Base-by-base conservation (phyloP, 2,797 vertebrate genomes). In the Eulemur coronatus region DNA sequence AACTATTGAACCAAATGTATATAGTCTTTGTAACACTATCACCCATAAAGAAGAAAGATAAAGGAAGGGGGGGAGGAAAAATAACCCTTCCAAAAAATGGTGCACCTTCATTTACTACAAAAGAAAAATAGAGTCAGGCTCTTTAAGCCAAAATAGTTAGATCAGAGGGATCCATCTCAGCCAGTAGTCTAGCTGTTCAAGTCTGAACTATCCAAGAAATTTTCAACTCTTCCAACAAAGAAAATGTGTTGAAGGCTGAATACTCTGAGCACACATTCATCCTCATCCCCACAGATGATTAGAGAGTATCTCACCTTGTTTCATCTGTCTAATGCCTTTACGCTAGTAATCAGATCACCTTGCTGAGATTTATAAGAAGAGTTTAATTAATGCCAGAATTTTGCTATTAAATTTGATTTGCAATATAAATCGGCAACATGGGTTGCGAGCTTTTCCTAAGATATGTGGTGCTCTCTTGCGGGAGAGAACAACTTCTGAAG, bases 401-500 rank as follows among this genome's bases (percentile, higher is more conserved):
- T 84, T 90, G 89, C 93, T 96, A 7, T 96, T 93, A 84, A 84
- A 92, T 98, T 97, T 98, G 93, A 97, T 97, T 97, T 95, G 50
- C 72, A 92, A n/a, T 95, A 87, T 92, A 92, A 97, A 96, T 88
- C 88, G 46, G 28, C 65, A 70, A 55, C 0, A 0, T 69, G 73
- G 61, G 82, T 72, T 55, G 67, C 65, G 94, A 59, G 52, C 85
- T 91, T 97, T 97, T 93, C 80, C 73, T 59, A 35, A 87, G 61
- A 85, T 90, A 96, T 17, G n/a, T 84, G 0, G 57, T 92, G 24
- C 0, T 85, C 2, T 35, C 14, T 67, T 72, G 26, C 38, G 48
- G 94, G 96, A 73, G 91, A 97, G 84, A 97, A 63, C 52, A 90
- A 67, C 92, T 97, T 93, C 96, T 96, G 97, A 98, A 97, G 96